A percentile compares a stretch with the other conserved stretches of the same genome.
Evolutionary conservation across 2,113 vertebrate genomes (phyloP).

Genomic region (Garra rufa): DNA sequence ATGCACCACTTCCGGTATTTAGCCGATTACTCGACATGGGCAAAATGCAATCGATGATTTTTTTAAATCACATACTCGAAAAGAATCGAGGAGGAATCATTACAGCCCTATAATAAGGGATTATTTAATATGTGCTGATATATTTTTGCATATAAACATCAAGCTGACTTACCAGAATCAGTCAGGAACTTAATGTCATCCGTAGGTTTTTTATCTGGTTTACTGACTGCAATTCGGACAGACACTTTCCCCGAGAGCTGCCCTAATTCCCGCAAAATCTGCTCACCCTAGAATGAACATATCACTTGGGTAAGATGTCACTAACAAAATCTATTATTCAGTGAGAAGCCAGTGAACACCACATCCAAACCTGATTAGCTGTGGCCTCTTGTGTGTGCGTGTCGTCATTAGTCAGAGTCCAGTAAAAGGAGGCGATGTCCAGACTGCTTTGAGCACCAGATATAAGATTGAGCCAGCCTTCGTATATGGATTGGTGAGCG

Average conservation of each 20-base stretch:
- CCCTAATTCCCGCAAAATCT: slow-evolving; percentile 76
- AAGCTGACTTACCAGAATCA: slow-evolving; percentile 75
- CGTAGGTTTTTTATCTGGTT: slow-evolving; percentile 52
- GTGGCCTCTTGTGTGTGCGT: slow-evolving; percentile 80
- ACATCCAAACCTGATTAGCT: slow-evolving; percentile 77
- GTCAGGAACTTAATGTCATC: slow-evolving; percentile 75
- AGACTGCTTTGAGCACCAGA: slow-evolving; percentile 76
- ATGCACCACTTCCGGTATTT: no score
- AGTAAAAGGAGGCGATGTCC: slow-evolving; percentile 95
- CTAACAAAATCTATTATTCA: not conserved
- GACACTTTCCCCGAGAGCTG: slow-evolving; percentile 72
- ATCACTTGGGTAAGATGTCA: not conserved
- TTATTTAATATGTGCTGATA: not conserved
- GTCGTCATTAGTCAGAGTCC: slow-evolving; percentile 89
- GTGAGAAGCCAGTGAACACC: not conserved
- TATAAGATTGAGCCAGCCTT: slow-evolving; percentile 81
- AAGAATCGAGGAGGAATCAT: no score
- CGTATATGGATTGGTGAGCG: slow-evolving; percentile 77
- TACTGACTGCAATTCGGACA: slow-evolving; percentile 82
- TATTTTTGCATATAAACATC: not conserved
- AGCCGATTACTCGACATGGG: no score
- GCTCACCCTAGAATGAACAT: slow-evolving; percentile 76
- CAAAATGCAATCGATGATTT: no score
- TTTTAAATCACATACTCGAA: no score
- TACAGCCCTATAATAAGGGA: no score